Percentiles rank a stretch among this genome's conserved stretches.
These are phyloP conservation scores for Eupelmus urozonus DNA, from an alignment of 2,888 invertebrate species.

Conservation along the genomic window DNA sequence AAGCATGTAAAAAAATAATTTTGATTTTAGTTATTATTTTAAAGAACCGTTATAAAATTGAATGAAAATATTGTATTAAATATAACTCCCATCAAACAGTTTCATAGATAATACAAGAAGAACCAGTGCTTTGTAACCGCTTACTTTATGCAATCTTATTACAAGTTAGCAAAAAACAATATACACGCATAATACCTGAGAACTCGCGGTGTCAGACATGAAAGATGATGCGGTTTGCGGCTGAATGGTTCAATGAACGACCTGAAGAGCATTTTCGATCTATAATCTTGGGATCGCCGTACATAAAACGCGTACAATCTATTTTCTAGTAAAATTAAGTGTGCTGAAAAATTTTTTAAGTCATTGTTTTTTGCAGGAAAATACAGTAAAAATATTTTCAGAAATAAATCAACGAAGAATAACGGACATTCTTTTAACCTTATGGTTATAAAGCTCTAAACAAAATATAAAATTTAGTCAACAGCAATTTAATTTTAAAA, in stretches of 20 bases:
- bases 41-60: too few species aligned
- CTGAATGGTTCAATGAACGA: conserved; percentile 70
- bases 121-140: not conserved
- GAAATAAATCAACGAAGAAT: not conserved
- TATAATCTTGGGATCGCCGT: not conserved
- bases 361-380: too few species aligned
- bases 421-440: not conserved
- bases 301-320: not conserved
- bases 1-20: too few species aligned
- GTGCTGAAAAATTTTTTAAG: too few species aligned
- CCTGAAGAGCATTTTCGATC: conserved; percentile 67
- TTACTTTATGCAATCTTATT: conserved; percentile 45
- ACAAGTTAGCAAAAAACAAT: conserved; percentile 47
- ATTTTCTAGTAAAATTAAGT: not conserved
- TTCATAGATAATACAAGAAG: conserved; percentile 35
- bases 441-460: too few species aligned
- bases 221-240: conserved; percentile 71
- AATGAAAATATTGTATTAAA: conserved; percentile 3
- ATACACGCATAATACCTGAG: conserved; percentile 30
- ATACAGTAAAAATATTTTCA: not conserved
- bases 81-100: conserved; percentile 5
- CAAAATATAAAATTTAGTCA: too few species aligned
- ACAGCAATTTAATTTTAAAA: too few species aligned
- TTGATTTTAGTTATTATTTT: too few species aligned
- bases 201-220: conserved; percentile 19